Base-by-base conservation (phyloP, 2,797 vertebrate species). In the Myripristis jacobus region DNA sequence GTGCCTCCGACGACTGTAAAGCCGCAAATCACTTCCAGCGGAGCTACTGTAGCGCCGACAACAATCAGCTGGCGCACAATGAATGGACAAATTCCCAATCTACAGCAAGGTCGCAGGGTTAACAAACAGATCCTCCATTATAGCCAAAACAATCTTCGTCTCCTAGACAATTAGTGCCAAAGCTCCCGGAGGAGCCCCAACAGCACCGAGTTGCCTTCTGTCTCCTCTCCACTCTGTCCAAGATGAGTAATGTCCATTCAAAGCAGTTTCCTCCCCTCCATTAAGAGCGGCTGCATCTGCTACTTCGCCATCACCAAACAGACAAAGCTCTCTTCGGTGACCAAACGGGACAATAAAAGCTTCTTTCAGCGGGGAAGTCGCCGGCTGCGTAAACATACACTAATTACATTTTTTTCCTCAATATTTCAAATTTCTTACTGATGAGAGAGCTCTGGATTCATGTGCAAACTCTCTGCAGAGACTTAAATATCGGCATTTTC, bases 131-230 rank as follows among this genome's bases (percentile, higher is more conserved):
- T 52, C 70, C 80, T 67, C 73, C 80, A 81, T 77, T 70, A 75
- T 1, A 25, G 75, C 81, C 73, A 73, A 72, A 87, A 81, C 85
- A 83, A 80, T 85, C 84, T 78, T 70, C 79, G 70, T 78, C 83
- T 81, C 81, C 72, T n/a, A 44, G 68, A 82, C 79, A 88, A 87
- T 91, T 87, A 91, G 81, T 55, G 73, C 29, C 79, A 56, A n/a
- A 61, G 56, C 38, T 87, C 84, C 87, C 85, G 10, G 80, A 11
- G 78, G 82, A 73, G 64, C 41, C 5, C n/a, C 9, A 8, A 27
- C 76, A 66, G 74, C 77, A 46, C 75, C 47, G 74, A 80, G 79
- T 80, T 10, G 77, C 77, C 76, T 71, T 84, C 87, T 85, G 87
- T 73, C 77, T 11, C 66, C 75, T 58, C 56, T 19, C 25, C 15